Percentiles rank a stretch among this genome's conserved stretches.
phyloP scores from a whole-genome alignment of 2,888 invertebrate genomes.

The Taenaris catops region DNA sequence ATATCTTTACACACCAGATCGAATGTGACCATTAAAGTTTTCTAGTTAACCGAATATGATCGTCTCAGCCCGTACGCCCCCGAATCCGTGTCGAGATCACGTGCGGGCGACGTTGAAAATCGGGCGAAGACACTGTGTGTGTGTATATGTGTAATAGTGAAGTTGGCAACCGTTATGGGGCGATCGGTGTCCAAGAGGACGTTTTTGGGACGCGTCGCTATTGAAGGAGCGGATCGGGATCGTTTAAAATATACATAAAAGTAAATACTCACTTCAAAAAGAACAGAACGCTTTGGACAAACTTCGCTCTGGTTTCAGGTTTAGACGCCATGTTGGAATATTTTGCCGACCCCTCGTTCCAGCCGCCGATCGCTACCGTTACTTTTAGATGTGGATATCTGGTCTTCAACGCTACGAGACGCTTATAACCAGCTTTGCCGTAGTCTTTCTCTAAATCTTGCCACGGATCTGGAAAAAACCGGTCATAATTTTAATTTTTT shows the following conservation, averaged over 20 bases:
- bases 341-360: slow-evolving; percentile 92
- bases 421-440: slow-evolving; percentile 85
- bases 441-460: slow-evolving; percentile 86
- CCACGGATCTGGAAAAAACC: slow-evolving; percentile 31
- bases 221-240: too few relatives aligned
- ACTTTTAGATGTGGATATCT: slow-evolving; percentile 86
- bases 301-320: slow-evolving; percentile 80
- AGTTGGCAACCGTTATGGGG: too few relatives aligned
- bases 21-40: too few relatives aligned
- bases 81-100: too few relatives aligned
- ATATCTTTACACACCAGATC: too few relatives aligned
- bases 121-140: too few relatives aligned
- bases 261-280: slow-evolving; percentile 82
- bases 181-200: too few relatives aligned
- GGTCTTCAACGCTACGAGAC: slow-evolving; percentile 82
- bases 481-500: not conserved
- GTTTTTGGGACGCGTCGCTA: too few relatives aligned
- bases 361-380: slow-evolving; percentile 91
- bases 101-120: too few relatives aligned
- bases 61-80: too few relatives aligned
- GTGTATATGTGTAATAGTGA: too few relatives aligned
- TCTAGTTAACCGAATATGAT: too few relatives aligned
- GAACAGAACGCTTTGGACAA: slow-evolving; percentile 84
- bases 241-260: not conserved
- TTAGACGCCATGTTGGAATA: slow-evolving; percentile 83